Percentiles rank a stretch among this genome's conserved stretches.
phyloP scores from a whole-genome alignment of 2,797 vertebrate genomes.

The Triplophysa yarkandensis region DNA sequence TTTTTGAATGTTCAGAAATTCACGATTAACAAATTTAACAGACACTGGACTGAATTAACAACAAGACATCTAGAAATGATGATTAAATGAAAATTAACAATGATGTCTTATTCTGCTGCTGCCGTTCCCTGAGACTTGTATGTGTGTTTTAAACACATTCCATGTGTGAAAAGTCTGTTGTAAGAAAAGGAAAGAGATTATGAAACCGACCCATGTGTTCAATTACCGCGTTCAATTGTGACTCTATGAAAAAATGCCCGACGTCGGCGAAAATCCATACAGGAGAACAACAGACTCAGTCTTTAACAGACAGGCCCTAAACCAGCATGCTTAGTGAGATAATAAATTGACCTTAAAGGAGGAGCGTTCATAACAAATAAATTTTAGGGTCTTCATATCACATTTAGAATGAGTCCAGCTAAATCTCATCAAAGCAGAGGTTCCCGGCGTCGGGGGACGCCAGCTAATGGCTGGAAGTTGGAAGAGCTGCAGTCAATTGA shows the following conservation, averaged over 20 bases:
- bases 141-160: not conserved
- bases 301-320: slow-evolving; percentile 36
- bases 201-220: slow-evolving; percentile 11
- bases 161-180: not conserved
- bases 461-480: slow-evolving; percentile 64
- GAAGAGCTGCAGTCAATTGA: slow-evolving; percentile 75
- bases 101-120: too few species aligned
- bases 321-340: slow-evolving; percentile 31
- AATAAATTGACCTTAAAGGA: slow-evolving; percentile 51
- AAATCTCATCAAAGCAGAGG: slow-evolving; percentile 52
- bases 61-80: too few species aligned
- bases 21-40: too few species aligned
- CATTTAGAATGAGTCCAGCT: slow-evolving; percentile 61
- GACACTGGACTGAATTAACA: too few species aligned
- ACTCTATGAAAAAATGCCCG: slow-evolving; percentile 26
- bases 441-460: slow-evolving; percentile 50
- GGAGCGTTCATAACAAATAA: slow-evolving; percentile 60
- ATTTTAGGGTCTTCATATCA: slow-evolving; percentile 73
- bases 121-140: not conserved
- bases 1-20: too few species aligned
- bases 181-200: not conserved
- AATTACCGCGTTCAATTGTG: slow-evolving; percentile 20
- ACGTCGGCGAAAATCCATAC: slow-evolving; percentile 45
- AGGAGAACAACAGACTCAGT: slow-evolving; percentile 9
- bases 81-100: too few species aligned